Evolutionary conservation across 2,888 invertebrate genomes (phyloP).

Genomic region (Brachypalpus laphriformis): DNA sequence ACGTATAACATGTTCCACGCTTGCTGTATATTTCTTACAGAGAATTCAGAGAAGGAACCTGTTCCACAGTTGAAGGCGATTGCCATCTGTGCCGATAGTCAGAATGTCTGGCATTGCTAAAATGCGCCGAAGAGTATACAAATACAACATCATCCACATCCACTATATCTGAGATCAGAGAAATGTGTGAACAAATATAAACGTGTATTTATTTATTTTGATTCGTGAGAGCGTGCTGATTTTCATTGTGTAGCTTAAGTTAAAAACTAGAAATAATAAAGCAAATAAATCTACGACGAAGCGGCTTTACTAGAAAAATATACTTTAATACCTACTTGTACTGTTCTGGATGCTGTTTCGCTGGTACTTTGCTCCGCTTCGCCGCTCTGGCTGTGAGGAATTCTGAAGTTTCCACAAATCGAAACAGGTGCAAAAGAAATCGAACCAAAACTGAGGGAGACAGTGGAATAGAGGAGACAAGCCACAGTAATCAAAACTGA

Average conservation of each 20-base stretch:
- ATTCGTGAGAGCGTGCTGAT: slow-evolving; percentile 73
- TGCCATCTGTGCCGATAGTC: slow-evolving; percentile 74
- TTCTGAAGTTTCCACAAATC: slow-evolving; percentile 39
- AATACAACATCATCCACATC: slow-evolving; percentile 30
- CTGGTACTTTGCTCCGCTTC: slow-evolving; percentile 24
- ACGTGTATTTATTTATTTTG: slow-evolving; percentile 71
- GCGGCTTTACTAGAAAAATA: slow-evolving; percentile 33
- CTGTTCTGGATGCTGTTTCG: slow-evolving; percentile 53
- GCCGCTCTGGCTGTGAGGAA: not conserved
- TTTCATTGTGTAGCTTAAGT: slow-evolving; percentile 45
- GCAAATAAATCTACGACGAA: slow-evolving; percentile 40
- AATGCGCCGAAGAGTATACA: slow-evolving; percentile 71
- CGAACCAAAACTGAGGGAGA: slow-evolving; percentile 12
- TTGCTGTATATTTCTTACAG: slow-evolving; percentile 66
- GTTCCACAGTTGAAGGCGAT: slow-evolving; percentile 72
- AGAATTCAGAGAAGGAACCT: slow-evolving; percentile 67
- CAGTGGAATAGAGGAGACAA: not conserved
- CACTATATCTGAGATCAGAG: slow-evolving; percentile 53
- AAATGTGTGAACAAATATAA: slow-evolving; percentile 59
- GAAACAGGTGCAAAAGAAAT: slow-evolving; percentile 65
- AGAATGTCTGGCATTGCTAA: slow-evolving; percentile 74
- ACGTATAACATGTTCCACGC: slow-evolving; percentile 72
- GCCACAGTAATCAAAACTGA: not conserved
- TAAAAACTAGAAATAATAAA: slow-evolving; percentile 57
- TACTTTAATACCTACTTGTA: slow-evolving; percentile 16